Conservation (phyloP, 1,140 invertebrate genomes). For the Scaptomyza montana region DNA sequence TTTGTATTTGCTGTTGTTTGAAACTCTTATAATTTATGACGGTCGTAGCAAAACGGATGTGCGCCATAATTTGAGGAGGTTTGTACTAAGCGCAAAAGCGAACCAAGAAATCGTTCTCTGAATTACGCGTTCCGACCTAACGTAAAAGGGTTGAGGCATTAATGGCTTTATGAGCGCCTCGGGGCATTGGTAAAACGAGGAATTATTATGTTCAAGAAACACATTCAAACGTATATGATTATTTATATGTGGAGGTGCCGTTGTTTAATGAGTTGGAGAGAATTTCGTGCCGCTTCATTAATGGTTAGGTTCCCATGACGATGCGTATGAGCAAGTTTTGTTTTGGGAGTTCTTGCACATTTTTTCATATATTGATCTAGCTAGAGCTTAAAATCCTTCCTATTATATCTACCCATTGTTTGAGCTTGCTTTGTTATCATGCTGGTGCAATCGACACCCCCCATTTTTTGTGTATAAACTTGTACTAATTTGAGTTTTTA, state of each 20-base stretch:
- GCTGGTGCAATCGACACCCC: slow-evolving; percentile 56
- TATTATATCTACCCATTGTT: slow-evolving; percentile 9
- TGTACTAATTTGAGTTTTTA: slow-evolving; percentile 70
- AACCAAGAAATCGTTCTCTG: slow-evolving; percentile 48
- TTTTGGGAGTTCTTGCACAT: neutral
- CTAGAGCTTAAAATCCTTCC: neutral
- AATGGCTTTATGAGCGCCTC: slow-evolving; percentile 77
- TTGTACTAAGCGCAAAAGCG: slow-evolving; percentile 27
- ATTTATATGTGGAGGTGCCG: slow-evolving; percentile 39
- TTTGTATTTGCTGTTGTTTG: neutral
- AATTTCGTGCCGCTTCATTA: slow-evolving; percentile 3
- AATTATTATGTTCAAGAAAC: slow-evolving; percentile 67
- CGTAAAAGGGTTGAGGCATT: slow-evolving; percentile 66
- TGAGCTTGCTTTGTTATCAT: slow-evolving; percentile 47
- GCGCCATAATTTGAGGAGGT: slow-evolving; percentile 36
- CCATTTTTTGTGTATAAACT: slow-evolving; percentile 38
- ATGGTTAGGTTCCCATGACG: neutral
- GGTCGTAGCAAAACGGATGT: slow-evolving; percentile 46
- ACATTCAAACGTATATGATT: slow-evolving; percentile 23
- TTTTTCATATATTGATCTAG: neutral
- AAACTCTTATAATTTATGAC: slow-evolving; percentile 65
- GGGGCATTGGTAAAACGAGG: slow-evolving; percentile 65
- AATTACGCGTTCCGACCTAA: slow-evolving; percentile 45
- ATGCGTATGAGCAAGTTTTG: too few relatives aligned
- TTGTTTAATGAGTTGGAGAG: slow-evolving; percentile 33